Evolutionary conservation across 2,888 invertebrate species (phyloP).

Genomic region (Sylvicola cinctus): DNA sequence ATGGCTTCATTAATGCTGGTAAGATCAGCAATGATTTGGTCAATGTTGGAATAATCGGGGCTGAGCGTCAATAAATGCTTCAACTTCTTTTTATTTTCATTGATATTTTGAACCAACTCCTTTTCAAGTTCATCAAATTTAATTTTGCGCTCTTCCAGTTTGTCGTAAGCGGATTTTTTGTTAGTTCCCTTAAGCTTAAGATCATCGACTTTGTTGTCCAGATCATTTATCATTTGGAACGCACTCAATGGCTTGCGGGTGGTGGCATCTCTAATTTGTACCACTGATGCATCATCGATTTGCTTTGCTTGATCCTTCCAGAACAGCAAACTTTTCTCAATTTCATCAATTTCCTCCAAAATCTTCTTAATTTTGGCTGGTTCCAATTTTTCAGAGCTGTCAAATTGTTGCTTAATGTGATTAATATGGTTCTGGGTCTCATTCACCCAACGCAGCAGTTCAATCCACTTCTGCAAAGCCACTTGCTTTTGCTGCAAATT

Average conservation of each 20-base stretch:
- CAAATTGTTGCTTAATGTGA: conserved; percentile 60
- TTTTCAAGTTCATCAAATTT: conserved; percentile 57
- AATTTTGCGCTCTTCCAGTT: conserved; percentile 53
- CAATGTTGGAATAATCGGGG: conserved; percentile 20
- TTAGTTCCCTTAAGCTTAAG: conserved; percentile 43
- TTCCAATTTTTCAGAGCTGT: conserved; percentile 44
- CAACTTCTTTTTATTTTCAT: conserved; percentile 23
- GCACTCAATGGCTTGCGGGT: conserved; percentile 53
- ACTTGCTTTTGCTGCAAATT: conserved; percentile 53
- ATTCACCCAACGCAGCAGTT: conserved; percentile 60
- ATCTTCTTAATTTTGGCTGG: conserved; percentile 37
- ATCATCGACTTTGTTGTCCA: conserved; percentile 47
- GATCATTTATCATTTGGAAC: conserved; percentile 44
- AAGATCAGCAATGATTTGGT: conserved; percentile 24
- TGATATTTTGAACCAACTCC: conserved; percentile 41
- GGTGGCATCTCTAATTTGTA: conserved; percentile 48
- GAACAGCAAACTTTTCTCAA: conserved; percentile 41
- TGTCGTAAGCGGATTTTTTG: conserved; percentile 45
- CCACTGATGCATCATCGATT: conserved; percentile 43
- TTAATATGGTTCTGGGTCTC: conserved; percentile 59
- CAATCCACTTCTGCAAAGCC: conserved; percentile 62
- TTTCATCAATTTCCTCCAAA: conserved; percentile 44
- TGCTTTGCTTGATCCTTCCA: conserved; percentile 49
- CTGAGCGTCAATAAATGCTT: conserved; percentile 16
- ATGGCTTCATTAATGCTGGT: conserved; percentile 33